Base-by-base conservation (phyloP, 1,140 invertebrate genomes). In the Goniozus legneri region DNA sequence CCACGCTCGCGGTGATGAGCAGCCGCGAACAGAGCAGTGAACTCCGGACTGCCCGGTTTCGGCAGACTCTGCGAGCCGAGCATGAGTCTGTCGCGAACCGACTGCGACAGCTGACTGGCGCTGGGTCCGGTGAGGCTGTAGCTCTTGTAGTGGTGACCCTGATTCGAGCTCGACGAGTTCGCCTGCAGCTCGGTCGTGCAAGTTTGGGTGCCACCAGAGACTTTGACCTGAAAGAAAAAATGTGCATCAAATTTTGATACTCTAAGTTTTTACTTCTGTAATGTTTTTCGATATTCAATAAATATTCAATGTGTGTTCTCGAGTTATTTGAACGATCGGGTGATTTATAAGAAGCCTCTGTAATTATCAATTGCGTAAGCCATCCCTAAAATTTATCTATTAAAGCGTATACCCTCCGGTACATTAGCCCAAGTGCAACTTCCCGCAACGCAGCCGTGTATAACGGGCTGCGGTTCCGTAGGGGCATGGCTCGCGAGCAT, bases 201-300 rank as follows among this genome's bases (percentile, higher is more conserved):
- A 0, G 91, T 93, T 71, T 93, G 91, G 0, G 90, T 93, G 4
- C 90, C 90, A 12, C 89, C 89, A 6, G 89, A 91, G 4, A 92
- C 87, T 77, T 92, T 92, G 13, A 78, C 76, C 76, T 79, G 37
- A 49, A 12, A 45, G 45, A 38, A 18, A 50, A 36, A 19, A 41
- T 21, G 7, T 41, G 22, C 8, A 19, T 14, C 19, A 27, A 52
- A 15, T 34, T 14, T 34, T n/a, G n/a, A n/a, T n/a, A n/a, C n/a
- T n/a, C n/a, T n/a, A n/a, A n/a, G n/a, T n/a, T n/a, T n/a, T n/a
- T n/a, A n/a, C n/a, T n/a, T n/a, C n/a, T n/a, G n/a, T n/a, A n/a
- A n/a, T n/a, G n/a, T n/a, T n/a, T n/a, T n/a, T n/a, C n/a, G n/a
- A n/a, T n/a, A n/a, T n/a, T n/a, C n/a, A n/a, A n/a, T n/a, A n/a